These are phyloP conservation scores for Nothoprocta pentlandii DNA, from an alignment of 2,113 vertebrate genomes.

Conservation along the genomic window DNA sequence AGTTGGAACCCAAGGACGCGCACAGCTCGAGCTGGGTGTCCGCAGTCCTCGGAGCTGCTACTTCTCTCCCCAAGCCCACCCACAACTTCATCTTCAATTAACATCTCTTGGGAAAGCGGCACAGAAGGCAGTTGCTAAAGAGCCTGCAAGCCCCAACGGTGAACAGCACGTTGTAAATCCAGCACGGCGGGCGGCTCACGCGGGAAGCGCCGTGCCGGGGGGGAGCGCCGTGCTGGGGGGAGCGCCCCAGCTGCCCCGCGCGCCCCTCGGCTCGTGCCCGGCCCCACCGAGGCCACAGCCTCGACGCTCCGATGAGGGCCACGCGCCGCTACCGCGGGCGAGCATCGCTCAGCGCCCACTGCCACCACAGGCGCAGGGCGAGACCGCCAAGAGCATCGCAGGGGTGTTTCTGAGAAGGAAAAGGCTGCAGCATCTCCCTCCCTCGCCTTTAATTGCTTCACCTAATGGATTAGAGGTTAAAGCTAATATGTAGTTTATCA, in stretches of 20 bases:
- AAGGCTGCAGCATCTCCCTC: not conserved
- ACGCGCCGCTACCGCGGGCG: not conserved
- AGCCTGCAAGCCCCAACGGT: slow-evolving; percentile 83
- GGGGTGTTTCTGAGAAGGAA: not conserved
- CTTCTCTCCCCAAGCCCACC: slow-evolving; percentile 75
- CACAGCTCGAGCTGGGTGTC: not conserved
- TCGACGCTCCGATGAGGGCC: not conserved
- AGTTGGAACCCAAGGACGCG: not conserved
- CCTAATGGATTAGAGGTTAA: not conserved
- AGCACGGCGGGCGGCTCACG: slow-evolving; percentile 77
- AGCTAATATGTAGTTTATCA: not conserved
- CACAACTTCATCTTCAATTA: slow-evolving; percentile 85
- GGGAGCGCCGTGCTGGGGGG: slow-evolving; percentile 67
- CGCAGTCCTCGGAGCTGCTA: not conserved
- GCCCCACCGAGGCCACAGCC: not conserved
- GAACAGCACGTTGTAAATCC: slow-evolving; percentile 85
- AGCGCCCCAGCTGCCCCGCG: slow-evolving; percentile 78
- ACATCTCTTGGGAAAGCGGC: slow-evolving; percentile 77
- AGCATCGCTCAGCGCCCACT: not conserved
- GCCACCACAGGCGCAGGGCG: fast-evolving
- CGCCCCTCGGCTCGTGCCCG: not conserved
- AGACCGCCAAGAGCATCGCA: not conserved
- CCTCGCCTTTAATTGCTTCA: not conserved
- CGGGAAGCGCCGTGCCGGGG: slow-evolving; percentile 55
- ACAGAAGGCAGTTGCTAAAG: slow-evolving; percentile 85